Evolutionary conservation across 1,140 invertebrate genomes (phyloP).

Genomic region (Pseudomyrmex dendroicus): DNA sequence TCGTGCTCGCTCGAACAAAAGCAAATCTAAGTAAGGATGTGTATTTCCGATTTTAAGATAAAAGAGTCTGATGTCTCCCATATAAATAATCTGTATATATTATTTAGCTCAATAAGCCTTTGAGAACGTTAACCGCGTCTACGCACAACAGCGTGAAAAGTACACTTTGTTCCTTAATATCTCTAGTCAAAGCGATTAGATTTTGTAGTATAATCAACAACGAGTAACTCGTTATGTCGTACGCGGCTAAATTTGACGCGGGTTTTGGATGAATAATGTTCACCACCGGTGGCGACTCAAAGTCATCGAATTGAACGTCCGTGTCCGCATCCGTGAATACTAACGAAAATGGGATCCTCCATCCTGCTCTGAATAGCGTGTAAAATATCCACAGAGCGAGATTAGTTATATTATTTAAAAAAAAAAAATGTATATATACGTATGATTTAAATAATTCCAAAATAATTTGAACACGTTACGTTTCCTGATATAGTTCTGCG

Average conservation of each 20-base stretch:
- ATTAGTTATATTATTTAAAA: slow-evolving; percentile 2
- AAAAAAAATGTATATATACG: too few species aligned
- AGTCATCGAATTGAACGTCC: slow-evolving; percentile 86
- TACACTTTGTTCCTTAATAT: slow-evolving; percentile 71
- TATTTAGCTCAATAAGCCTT: slow-evolving; percentile 71
- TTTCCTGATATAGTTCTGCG: too few species aligned
- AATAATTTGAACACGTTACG: too few species aligned
- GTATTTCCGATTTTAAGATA: slow-evolving; percentile 47
- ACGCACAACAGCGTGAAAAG: slow-evolving; percentile 71
- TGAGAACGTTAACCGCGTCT: slow-evolving; percentile 70
- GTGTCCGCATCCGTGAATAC: slow-evolving; percentile 85
- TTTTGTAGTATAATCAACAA: slow-evolving; percentile 71
- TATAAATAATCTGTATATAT: background rate
- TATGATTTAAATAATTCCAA: too few species aligned
- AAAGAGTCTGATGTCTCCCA: too few species aligned
- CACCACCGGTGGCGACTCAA: slow-evolving; percentile 88
- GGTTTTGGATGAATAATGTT: slow-evolving; percentile 89
- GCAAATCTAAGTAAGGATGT: slow-evolving; percentile 10
- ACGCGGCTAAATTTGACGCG: slow-evolving; percentile 79
- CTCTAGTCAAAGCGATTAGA: slow-evolving; percentile 71
- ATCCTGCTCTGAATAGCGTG: slow-evolving; percentile 84
- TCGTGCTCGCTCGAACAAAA: background rate
- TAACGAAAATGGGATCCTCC: slow-evolving; percentile 87
- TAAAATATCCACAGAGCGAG: slow-evolving; percentile 36
- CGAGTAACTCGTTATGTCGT: slow-evolving; percentile 71